Evolutionary conservation across 2,888 invertebrate species (phyloP), one percentile per base, ranked within the genome.

Genomic region (Electrophaes corylata): DNA sequence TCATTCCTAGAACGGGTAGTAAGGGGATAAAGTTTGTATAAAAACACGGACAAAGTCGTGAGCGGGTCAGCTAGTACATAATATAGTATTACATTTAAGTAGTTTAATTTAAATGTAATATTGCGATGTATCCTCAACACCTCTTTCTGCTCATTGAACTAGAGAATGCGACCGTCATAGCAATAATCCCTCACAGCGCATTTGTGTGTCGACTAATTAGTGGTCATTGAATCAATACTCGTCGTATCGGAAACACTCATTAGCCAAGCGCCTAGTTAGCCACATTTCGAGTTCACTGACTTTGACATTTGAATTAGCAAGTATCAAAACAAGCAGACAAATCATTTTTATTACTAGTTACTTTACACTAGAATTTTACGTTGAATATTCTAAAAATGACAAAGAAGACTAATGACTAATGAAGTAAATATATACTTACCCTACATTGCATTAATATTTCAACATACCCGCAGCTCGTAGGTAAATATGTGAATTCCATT

Each of bases 401-500:
- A n/a, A n/a, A n/a, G n/a, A n/a, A n/a, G n/a, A n/a, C n/a, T n/a
- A n/a, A n/a, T n/a, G n/a, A n/a, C n/a, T 35, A 31, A 35, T 29
- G 26, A 29, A 29, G 6, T 10, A 29, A 35, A 35, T 35, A 35
- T 12, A 35, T 12, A 14, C 20, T 20, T 20, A 20, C 26, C 26
- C 18, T 18, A 43, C 23, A 23, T 18, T 11, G 26, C 44, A 31
- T 48, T 62, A 44, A 65, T 60, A 64, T 69, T 66, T 65, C 58
- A 64, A 53, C 61, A 62, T 66, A 60, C 57, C 71, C 70, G 47
- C 67, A 67, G 69, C 72, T 70, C 67, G 70, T 69, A 67, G 62
- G 70, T 76, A 83, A 79, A 81, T 76, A 73, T 71, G 71, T 66
- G 75, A 69, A 82, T 83, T 79, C 81, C 83, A 86, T 85, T 83